These are phyloP conservation scores for Aplidium turbinatum DNA, from an alignment of 23 tunicate genomes.

Conservation along the genomic window DNA sequence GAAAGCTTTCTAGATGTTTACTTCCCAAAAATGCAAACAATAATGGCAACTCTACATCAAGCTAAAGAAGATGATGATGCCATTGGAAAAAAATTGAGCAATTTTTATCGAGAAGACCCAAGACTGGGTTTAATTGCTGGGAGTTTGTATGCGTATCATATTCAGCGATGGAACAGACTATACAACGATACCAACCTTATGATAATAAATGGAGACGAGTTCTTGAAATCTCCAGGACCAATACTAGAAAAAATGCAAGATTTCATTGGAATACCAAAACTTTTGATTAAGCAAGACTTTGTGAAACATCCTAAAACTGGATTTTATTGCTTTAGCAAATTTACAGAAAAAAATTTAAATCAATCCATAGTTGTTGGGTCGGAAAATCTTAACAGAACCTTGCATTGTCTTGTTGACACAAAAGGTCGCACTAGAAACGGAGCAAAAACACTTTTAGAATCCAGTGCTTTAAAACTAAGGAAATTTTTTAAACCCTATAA, in stretches of 20 bases:
- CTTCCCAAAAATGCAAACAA: constrained; percentile 17
- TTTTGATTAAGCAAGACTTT: constrained; percentile 40
- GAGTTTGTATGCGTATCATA: constrained; percentile 17
- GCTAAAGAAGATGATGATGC: not conserved
- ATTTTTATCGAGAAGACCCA: not conserved
- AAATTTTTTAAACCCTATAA: constrained; percentile 17
- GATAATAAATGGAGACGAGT: constrained; percentile 39
- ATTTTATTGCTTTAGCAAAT: constrained; percentile 40
- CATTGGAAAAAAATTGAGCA: not conserved
- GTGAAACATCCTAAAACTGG: constrained; percentile 40
- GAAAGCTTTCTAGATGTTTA: constrained; percentile 31
- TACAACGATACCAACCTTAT: constrained; percentile 28
- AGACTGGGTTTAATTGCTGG: not conserved
- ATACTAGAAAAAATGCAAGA: constrained; percentile 43
- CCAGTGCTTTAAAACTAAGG: not conserved
- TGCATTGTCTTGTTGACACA: not conserved
- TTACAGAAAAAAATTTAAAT: constrained; percentile 9
- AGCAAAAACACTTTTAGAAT: not conserved
- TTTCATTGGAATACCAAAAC: constrained; percentile 46
- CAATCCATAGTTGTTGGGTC: not conserved
- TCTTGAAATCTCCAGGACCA: constrained; percentile 30
- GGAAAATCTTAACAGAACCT: not conserved
- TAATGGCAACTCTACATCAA: not conserved
- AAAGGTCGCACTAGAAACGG: constrained; percentile 30
- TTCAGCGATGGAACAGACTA: constrained; percentile 20